These are phyloP conservation scores for Drosophila rubida DNA, from an alignment of 2,888 invertebrate species.

Conservation along the genomic window DNA sequence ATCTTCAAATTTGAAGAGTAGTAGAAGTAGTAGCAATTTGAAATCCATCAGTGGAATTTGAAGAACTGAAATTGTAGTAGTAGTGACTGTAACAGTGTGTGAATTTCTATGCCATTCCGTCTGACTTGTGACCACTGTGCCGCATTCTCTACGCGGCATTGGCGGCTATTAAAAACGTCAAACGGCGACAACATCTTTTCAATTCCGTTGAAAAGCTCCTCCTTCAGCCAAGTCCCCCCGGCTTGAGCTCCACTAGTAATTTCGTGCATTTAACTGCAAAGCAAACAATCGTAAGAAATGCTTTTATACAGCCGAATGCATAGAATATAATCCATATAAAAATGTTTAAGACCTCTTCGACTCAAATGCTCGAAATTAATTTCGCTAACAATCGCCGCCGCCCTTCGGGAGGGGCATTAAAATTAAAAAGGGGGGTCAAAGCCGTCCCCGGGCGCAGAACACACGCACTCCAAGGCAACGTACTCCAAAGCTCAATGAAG, in stretches of 20 bases:
- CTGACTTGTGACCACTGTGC: slow-evolving; percentile 49
- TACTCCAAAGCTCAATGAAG: slow-evolving; percentile 80
- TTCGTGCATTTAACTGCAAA: slow-evolving; percentile 68
- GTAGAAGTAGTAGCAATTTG: no score
- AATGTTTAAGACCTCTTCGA: slow-evolving; percentile 74
- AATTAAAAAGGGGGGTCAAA: slow-evolving; percentile 56
- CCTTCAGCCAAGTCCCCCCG: slow-evolving; percentile 7
- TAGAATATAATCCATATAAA: slow-evolving; percentile 73
- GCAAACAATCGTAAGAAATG: slow-evolving; percentile 77
- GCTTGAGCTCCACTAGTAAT: slow-evolving; percentile 14
- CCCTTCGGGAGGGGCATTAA: slow-evolving; percentile 43
- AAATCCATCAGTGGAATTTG: no score
- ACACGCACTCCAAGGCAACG: slow-evolving; percentile 47
- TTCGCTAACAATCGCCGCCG: slow-evolving; percentile 76
- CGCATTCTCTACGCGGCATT: slow-evolving; percentile 21
- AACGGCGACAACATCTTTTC: slow-evolving; percentile 62
- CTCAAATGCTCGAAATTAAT: slow-evolving; percentile 78
- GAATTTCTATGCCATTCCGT: no score
- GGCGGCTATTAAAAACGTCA: slow-evolving; percentile 71
- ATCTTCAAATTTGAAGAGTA: no score
- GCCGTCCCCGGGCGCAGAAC: slow-evolving; percentile 34
- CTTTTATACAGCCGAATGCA: slow-evolving; percentile 66
- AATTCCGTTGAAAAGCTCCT: slow-evolving; percentile 68
- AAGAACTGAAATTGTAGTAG: no score
- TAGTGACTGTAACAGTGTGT: no score